phyloP scores from a whole-genome alignment of 1,140 invertebrate species.

The Lepidurus arcticus region DNA sequence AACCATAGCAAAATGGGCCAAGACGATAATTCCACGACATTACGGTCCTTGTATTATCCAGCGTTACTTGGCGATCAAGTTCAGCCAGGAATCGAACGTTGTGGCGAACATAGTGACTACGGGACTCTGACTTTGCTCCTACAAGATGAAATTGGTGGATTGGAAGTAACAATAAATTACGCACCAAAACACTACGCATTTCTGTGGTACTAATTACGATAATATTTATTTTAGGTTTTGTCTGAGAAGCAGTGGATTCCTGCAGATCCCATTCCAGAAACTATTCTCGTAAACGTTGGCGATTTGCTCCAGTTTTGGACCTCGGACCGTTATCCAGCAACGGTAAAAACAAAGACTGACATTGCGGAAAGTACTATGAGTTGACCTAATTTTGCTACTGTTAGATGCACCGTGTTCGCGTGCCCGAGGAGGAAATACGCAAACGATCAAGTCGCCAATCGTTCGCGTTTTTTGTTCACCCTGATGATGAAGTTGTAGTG shows the following conservation, averaged over 20 bases:
- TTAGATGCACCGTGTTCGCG: conserved; percentile 63
- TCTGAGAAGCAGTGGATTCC: conserved; percentile 61
- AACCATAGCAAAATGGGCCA: conserved; percentile 59
- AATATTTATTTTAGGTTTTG: conserved; percentile 5
- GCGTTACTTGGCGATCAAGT: conserved; percentile 44
- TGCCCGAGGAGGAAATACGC: conserved; percentile 56
- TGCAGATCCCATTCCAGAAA: conserved; percentile 67
- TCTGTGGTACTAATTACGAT: background rate
- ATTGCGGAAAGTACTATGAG: background rate
- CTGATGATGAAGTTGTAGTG: conserved; percentile 55
- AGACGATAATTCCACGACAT: conserved; percentile 56
- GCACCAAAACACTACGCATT: background rate
- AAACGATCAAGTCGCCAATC: conserved; percentile 59
- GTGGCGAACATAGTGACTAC: conserved; percentile 51
- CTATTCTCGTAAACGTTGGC: conserved; percentile 71
- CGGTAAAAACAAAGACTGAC: conserved; percentile 49
- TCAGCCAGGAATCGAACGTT: conserved; percentile 52
- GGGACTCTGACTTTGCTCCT: conserved; percentile 46
- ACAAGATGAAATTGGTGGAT: conserved; percentile 46
- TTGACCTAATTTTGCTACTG: conserved; percentile 33
- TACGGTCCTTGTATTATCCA: conserved; percentile 64
- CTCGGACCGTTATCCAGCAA: conserved; percentile 58
- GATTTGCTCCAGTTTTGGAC: conserved; percentile 72
- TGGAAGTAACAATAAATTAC: conserved; percentile 45
- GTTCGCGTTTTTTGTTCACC: conserved; percentile 70